Evolutionary conservation across 2,888 invertebrate genomes (phyloP), one percentile per base, ranked within the genome.

Genomic region (Stomorhina lunata): DNA sequence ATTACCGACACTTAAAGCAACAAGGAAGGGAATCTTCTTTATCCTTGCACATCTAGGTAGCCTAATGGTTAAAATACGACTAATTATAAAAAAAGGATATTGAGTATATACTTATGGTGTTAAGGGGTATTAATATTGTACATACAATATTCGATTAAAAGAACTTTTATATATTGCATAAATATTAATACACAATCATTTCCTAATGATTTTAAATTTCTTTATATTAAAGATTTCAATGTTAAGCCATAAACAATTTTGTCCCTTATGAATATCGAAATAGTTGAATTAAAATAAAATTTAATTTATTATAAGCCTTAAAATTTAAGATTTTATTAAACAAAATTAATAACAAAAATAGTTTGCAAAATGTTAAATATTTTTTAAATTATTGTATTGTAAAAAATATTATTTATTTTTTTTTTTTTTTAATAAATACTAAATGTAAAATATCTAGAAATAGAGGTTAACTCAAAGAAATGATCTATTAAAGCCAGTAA

Each of bases 211-310:
- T 29, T n/a, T 22, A n/a, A 32, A 12, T 50, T 20, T 77, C 76
- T 77, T 77, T 77, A 77, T 68, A 68, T 77, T 77, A 76, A 77
- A 68, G 76, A 77, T 68, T 0, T 3, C 27, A 27, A 2, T 12
- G 9, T 25, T 20, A n/a, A n/a, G n/a, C n/a, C n/a, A n/a, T n/a
- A n/a, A n/a, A n/a, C n/a, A n/a, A n/a, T 27, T 40, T 27, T 4
- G 17, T 43, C 29, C 12, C 32, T 61, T 12, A 27, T 59, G 61
- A 77, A 71, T 78, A 78, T 71, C 69, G 77, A 55, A 78, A 63
- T 53, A 69, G 55, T 63, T 69, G 2, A 48, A 53, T 57, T 37
- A 48, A 15, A 63, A 25, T 4, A 63, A 32, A 29, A 73, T 55
- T 55, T 65, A 32, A 75, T 65, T 40, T 37, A 12, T 55, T 75